Evolutionary conservation across 2,113 vertebrate genomes (phyloP).

Genomic region (Glaucidium brasilianum): DNA sequence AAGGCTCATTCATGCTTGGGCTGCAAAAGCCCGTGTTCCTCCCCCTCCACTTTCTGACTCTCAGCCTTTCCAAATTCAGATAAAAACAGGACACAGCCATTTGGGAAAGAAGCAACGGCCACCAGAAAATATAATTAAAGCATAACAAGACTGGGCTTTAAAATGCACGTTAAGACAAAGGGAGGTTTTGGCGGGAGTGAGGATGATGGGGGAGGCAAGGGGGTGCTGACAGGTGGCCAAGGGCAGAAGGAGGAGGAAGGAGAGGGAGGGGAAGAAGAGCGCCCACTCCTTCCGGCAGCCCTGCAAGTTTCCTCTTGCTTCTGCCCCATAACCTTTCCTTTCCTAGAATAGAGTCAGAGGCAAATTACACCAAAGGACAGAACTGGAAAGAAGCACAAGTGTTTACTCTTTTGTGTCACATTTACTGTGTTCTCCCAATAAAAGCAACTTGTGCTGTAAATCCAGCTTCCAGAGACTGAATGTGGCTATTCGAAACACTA

Average conservation of each 20-base stretch:
- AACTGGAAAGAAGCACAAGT: not conserved
- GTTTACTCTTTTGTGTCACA: not conserved
- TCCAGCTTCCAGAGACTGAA: not conserved
- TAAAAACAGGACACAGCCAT: constrained; percentile 5
- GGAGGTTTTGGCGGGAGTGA: not conserved
- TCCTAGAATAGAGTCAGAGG: constrained; percentile 14
- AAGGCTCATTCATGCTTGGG: not conserved
- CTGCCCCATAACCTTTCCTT: constrained; percentile 24
- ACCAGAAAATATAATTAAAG: constrained; percentile 28
- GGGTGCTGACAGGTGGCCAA: constrained; percentile 42
- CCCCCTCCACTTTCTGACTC: not conserved
- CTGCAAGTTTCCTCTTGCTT: constrained; percentile 4
- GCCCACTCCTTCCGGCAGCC: constrained; percentile 1
- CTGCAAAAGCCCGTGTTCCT: not conserved
- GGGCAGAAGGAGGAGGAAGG: constrained; percentile 16
- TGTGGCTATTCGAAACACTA: not conserved
- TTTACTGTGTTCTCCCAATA: not conserved
- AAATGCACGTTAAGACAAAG: constrained; percentile 22
- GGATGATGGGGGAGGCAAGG: not conserved
- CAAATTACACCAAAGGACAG: not conserved
- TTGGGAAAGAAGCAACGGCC: not conserved
- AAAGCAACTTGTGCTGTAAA: not conserved
- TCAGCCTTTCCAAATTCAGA: not conserved
- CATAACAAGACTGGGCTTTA: not conserved
- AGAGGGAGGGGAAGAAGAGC: constrained; percentile 9